A percentile compares a stretch with the other conserved stretches of the same genome.
Evolutionary conservation across 1,140 invertebrate genomes (phyloP).

Genomic region (Aplysia californica): DNA sequence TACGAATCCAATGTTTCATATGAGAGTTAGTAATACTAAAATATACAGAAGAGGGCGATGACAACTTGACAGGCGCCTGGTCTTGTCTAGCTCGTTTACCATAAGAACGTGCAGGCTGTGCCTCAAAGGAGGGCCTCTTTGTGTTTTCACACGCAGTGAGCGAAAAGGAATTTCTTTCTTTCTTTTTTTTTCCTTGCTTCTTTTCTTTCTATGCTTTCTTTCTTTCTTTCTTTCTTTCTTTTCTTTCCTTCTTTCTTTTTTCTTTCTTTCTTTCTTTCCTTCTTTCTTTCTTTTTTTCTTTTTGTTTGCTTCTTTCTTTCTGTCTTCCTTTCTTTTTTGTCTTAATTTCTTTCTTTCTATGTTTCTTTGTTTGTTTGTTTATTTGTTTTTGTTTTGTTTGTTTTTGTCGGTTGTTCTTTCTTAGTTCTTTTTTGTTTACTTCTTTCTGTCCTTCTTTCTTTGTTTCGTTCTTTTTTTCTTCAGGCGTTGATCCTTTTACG

Average conservation of each 20-base stretch:
- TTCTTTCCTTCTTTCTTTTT: neutral
- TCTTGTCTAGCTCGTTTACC: too few species aligned
- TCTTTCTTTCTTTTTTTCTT: neutral
- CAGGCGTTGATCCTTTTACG: too few species aligned
- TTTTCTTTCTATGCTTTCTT: too few species aligned
- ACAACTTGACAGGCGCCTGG: too few species aligned
- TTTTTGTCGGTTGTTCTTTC: neutral
- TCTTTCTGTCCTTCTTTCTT: neutral
- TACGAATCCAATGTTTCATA: too few species aligned
- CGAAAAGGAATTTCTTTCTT: neutral
- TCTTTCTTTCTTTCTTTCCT: neutral
- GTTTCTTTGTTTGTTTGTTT: neutral
- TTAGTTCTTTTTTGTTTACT: neutral
- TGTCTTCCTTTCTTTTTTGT: neutral
- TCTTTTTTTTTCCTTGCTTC: too few species aligned
- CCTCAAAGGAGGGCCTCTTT: too few species aligned
- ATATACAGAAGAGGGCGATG: too few species aligned
- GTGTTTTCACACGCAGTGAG: too few species aligned
- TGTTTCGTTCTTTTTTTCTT: neutral
- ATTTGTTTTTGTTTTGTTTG: neutral
- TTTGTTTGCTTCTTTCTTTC: neutral
- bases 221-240: neutral
- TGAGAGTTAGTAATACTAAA: too few species aligned
- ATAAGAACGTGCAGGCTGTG: too few species aligned
- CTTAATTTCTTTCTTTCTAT: neutral